A percentile compares a stretch with the other conserved stretches of the same genome.
Evolutionary conservation across 2,113 vertebrate genomes (phyloP).

Genomic region (Ranitomeya imitator): DNA sequence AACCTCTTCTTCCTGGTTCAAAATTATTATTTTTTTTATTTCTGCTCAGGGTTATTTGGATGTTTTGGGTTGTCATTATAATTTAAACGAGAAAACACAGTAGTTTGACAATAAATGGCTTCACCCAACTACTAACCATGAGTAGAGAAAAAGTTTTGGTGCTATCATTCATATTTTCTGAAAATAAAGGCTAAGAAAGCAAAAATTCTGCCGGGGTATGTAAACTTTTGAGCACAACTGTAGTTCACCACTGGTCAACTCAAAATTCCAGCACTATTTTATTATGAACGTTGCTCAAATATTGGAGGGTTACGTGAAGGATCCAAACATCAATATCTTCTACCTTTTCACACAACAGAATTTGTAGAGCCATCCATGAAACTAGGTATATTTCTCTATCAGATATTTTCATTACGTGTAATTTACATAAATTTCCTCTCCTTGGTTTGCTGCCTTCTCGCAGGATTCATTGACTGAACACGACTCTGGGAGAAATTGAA

Average conservation of each 20-base stretch:
- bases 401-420: conserved; percentile 34
- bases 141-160: too few relatives aligned
- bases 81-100: too few relatives aligned
- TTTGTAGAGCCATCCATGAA: not conserved
- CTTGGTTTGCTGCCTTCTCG: not conserved
- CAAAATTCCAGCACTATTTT: not conserved
- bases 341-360: not conserved
- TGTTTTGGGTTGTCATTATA: too few relatives aligned
- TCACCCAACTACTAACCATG: too few relatives aligned
- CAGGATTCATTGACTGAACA: conserved; percentile 31
- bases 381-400: conserved; percentile 22
- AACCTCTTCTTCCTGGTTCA: too few relatives aligned
- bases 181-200: not conserved
- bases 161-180: not conserved
- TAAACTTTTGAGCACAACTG: not conserved
- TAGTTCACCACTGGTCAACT: too few relatives aligned
- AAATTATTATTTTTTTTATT: too few relatives aligned
- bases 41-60: too few relatives aligned
- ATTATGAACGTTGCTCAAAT: not conserved
- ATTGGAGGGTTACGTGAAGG: not conserved
- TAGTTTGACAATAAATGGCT: too few relatives aligned
- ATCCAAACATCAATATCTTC: conserved; percentile 5
- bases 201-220: not conserved
- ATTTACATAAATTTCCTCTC: conserved; percentile 48
- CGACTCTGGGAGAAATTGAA: conserved; percentile 45